Evolutionary conservation across 2,888 invertebrate genomes (phyloP), one percentile per base, ranked within the genome.

Genomic region (Hemaris fuciformis): DNA sequence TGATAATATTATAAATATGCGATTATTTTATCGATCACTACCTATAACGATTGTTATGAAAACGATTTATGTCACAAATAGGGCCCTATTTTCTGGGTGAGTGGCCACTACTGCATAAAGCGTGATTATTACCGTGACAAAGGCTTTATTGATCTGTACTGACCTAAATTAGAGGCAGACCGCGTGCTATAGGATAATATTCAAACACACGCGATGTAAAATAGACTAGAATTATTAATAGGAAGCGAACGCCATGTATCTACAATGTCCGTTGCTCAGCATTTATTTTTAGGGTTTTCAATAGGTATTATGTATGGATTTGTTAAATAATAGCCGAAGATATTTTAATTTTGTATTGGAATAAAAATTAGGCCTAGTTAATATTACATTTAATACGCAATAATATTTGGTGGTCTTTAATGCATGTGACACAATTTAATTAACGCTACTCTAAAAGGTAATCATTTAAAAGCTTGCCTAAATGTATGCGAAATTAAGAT

Each of bases 101-200:
- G 27, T 27, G 53, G 15, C 27, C 23, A 15, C 53, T 31, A 18
- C 53, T 27, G 48, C 15, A 53, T 18, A 31, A 31, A 31, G 20
- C 31, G 27, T 53, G 53, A 53, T 53, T 53, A 53, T 53, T 53
- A 53, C 27, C 53, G 31, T 31, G 27, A 53, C 53, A 53, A 53
- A 53, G 18, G 10, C 53, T 31, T 53, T 53, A 53, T 53, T 53
- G 53, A 27, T 53, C 53, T 53, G 31, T 53, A 18, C 3, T 53
- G 53, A 53, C 53, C 53, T 53, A 18, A 53, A 53, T 53, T 18
- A 10, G 4, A 8, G 10, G 7, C 18, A 18, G 31, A 53, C 31
- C 15, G 27, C 18, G 18, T 53, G 31, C 10, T 15, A 27, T 13
- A 27, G n/a, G n/a, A n/a, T n/a, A n/a, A n/a, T n/a, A n/a, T n/a